Conservation (phyloP, 2,797 vertebrate genomes). For the Mergus octosetaceus region DNA sequence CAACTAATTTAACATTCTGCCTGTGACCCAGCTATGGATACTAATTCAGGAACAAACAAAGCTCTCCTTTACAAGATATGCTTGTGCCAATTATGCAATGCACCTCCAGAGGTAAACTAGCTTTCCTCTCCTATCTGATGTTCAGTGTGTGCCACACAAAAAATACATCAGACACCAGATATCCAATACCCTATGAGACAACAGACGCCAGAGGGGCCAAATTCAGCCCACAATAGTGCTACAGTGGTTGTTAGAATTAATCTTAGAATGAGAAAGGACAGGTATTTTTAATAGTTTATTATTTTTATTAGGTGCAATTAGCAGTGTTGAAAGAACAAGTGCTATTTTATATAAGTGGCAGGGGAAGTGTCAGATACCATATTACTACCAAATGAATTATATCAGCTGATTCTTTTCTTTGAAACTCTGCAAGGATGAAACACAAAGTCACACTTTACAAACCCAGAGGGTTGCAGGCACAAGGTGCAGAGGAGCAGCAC, state of each 20-base stretch:
- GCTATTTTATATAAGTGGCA: not conserved
- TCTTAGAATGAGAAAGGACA: not conserved
- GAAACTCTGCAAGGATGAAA: not conserved
- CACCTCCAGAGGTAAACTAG: not conserved
- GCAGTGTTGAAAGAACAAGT: not conserved
- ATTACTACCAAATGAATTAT: not conserved
- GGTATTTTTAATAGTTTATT: not conserved
- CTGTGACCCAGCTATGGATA: not conserved
- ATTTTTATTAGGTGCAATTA: not conserved
- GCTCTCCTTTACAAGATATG: not conserved
- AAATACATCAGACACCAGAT: not conserved
- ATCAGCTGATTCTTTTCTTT: not conserved
- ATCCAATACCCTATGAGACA: not conserved
- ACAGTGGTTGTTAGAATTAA: not conserved
- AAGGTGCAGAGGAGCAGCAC: accelerated
- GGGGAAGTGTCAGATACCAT: not conserved
- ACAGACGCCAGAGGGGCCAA: not conserved
- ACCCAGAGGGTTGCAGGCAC: accelerated
- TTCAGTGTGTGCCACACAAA: not conserved
- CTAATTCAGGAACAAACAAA: not conserved
- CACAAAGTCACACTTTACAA: accelerated
- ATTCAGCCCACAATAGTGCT: not conserved
- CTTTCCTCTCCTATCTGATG: not conserved
- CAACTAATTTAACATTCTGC: not conserved
- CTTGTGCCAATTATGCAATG: not conserved